These are phyloP conservation scores for Microvelia longipes DNA, from an alignment of 1,140 invertebrate species.

Conservation along the genomic window DNA sequence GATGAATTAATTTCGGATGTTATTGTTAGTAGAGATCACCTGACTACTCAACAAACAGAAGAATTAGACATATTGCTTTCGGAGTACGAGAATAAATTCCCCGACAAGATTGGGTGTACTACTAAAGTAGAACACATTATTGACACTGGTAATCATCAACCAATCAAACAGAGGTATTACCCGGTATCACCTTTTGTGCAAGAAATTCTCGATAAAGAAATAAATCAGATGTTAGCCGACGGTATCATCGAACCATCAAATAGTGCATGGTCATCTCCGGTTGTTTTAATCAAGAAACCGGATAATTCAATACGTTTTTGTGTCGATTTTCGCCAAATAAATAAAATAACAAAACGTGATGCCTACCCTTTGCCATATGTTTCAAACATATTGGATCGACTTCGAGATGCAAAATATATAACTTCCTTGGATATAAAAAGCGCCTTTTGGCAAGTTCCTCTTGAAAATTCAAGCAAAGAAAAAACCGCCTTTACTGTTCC, in stretches of 20 bases:
- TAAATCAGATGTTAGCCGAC: constrained; percentile 23
- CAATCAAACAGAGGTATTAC: constrained; percentile 15
- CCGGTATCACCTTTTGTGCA: constrained; percentile 6
- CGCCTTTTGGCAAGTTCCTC: constrained; percentile 21
- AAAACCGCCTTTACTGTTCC: constrained; percentile 18
- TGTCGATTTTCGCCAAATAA: constrained; percentile 32
- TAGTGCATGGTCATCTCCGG: constrained; percentile 32
- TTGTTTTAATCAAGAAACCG: constrained; percentile 36
- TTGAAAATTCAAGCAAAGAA: constrained; percentile 8
- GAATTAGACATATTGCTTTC: not conserved
- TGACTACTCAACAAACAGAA: not conserved
- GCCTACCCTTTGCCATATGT: constrained; percentile 13
- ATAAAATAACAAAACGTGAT: constrained; percentile 27
- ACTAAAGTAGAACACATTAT: not conserved
- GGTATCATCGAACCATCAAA: constrained; percentile 30
- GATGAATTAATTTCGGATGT: not conserved
- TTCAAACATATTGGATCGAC: constrained; percentile 10
- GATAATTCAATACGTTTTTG: constrained; percentile 32
- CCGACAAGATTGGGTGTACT: not conserved
- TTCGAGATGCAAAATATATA: constrained; percentile 16
- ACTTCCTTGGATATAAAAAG: constrained; percentile 24
- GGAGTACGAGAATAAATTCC: not conserved
- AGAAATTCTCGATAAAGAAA: constrained; percentile 14
- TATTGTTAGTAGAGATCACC: not conserved
- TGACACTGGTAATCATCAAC: not conserved